Evolutionary conservation across 2,888 invertebrate genomes (phyloP).

Genomic region (Drosophila nigritarsus): DNA sequence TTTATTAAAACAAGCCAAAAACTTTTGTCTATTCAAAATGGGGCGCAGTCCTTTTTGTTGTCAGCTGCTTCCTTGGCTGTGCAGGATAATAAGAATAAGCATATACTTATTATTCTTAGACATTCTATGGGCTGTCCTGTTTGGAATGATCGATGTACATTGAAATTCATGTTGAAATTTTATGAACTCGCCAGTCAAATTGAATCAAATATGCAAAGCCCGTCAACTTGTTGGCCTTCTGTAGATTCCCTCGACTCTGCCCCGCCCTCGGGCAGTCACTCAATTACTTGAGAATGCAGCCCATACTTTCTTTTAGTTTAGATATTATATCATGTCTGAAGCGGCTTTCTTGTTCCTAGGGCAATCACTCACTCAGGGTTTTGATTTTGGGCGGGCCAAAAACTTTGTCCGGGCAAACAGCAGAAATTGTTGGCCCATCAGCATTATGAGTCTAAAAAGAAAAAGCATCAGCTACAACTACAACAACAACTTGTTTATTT

Average conservation of each 20-base stretch:
- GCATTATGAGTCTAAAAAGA: slow-evolving; percentile 12
- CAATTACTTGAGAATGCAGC: slow-evolving; percentile 27
- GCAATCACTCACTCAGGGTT: slow-evolving; percentile 40
- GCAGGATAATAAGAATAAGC: neutral
- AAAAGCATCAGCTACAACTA: slow-evolving; percentile 12
- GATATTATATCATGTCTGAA: slow-evolving; percentile 36
- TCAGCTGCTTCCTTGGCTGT: neutral
- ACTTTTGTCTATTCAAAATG: slow-evolving; percentile 2
- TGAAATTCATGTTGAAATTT: slow-evolving; percentile 39
- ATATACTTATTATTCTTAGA: slow-evolving; percentile 23
- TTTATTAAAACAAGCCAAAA: neutral
- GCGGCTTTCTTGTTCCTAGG: slow-evolving; percentile 12
- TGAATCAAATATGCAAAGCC: slow-evolving; percentile 46
- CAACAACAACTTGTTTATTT: slow-evolving; percentile 30
- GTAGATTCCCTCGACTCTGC: neutral
- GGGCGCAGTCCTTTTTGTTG: slow-evolving; percentile 7
- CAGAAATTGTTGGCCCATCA: slow-evolving; percentile 23
- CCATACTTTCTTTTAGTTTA: slow-evolving; percentile 11
- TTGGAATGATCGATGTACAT: slow-evolving; percentile 37
- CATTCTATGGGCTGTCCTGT: slow-evolving; percentile 9
- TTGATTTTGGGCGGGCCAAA: slow-evolving; percentile 27
- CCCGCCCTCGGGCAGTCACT: slow-evolving; percentile 4
- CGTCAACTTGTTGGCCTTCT: slow-evolving; percentile 42
- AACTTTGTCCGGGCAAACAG: slow-evolving; percentile 17
- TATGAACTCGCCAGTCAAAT: slow-evolving; percentile 37